phyloP scores from a whole-genome alignment of 2,113 vertebrate species.

The Nymphicus hollandicus region DNA sequence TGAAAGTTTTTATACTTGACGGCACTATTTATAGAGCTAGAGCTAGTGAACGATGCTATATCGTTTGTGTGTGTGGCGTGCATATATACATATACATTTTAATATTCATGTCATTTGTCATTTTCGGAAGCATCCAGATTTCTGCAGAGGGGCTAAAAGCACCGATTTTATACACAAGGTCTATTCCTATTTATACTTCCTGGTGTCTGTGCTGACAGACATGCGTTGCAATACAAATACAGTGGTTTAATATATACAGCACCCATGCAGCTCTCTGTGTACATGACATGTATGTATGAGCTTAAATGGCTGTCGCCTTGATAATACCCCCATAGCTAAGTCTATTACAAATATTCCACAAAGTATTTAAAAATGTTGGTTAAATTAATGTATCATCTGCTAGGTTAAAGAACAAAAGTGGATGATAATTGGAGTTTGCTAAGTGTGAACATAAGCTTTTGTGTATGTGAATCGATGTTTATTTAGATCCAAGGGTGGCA shows the following conservation, averaged over 20 bases:
- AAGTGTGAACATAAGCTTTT: not conserved
- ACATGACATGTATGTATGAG: not conserved
- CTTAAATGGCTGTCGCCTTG: not conserved
- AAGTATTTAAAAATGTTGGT: not conserved
- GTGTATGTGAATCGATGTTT: not conserved
- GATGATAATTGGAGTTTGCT: not conserved
- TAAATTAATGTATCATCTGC: not conserved
- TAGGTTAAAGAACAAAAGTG: not conserved
- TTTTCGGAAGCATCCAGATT: not conserved
- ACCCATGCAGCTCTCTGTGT: not conserved
- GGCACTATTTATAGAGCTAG: conserved; percentile 8
- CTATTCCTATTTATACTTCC: not conserved
- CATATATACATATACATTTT: not conserved
- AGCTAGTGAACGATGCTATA: not conserved
- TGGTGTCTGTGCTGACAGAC: not conserved
- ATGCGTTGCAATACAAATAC: not conserved
- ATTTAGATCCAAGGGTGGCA: not conserved
- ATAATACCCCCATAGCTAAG: not conserved
- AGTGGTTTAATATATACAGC: not conserved
- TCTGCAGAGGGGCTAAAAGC: not conserved
- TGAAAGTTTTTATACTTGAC: conserved; percentile 58
- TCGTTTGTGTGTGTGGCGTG: not conserved
- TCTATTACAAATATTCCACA: not conserved
- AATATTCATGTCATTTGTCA: not conserved
- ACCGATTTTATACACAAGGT: not conserved